Evolutionary conservation across 2,888 invertebrate genomes (phyloP), one percentile per base, ranked within the genome.

Genomic region (Exocentrus adspersus): DNA sequence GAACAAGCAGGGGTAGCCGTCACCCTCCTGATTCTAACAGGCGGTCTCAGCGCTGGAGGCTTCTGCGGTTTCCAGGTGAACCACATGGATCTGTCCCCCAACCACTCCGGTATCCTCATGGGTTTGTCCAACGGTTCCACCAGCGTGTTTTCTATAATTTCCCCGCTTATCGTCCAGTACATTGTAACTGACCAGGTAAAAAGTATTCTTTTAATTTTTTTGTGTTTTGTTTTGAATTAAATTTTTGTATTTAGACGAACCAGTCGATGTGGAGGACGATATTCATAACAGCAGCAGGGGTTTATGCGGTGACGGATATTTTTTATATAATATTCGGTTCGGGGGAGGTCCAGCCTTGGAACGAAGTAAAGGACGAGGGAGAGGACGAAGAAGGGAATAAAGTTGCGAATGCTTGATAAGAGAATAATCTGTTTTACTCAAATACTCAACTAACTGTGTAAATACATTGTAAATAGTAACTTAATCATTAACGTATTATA

Each of bases 21-120:
- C 1, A 80, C 83, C 0, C 81, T 92, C 21, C 82, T 93, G 0
- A 87, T 90, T 0, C 72, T 90, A 21, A 90, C 93, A 0, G 90
- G 92, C 0, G 89, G 91, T 0, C 85, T 91, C 1, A 92, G 92
- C 72, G 88, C 91, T 0, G 89, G 90, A 1, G 87, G 89, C 56
- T 92, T 90, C 72, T 88, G 90, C 51, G 93, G 93, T 1, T 91
- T 89, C 77, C 86, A 88, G 85, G 86, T 88, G 16, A 93, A 93
- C 69, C 93, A 93, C 77, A 91, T 94, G 69, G 94, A 94, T 82
- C 83, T 94, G 53, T 90, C 94, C 3, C 93, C 94, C 0, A 92
- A 92, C 80, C 92, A 90, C 79, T 92, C 93, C 2, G 93, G 93
- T 30, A 89, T 90, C 0, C 81, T 94, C 71, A 92, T 94, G 92